Evolutionary conservation across 23 tunicate species (phyloP), one percentile per base, ranked within the genome.

Genomic region (Ciona savignyi): DNA sequence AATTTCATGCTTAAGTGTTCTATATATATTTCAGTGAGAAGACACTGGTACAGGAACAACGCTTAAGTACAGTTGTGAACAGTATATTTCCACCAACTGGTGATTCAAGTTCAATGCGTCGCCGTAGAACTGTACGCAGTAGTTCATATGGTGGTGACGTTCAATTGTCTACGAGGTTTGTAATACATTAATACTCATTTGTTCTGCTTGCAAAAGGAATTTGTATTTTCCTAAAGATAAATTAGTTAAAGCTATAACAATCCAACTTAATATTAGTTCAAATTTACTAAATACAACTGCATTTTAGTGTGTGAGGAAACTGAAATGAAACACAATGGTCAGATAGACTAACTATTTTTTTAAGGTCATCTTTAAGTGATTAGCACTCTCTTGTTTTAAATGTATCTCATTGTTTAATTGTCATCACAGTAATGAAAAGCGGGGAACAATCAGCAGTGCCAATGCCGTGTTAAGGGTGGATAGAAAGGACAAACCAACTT

Each of bases 131-230:
- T 20, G 82, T 77, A 15, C 25, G 89, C 20, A 77, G 76, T 27
- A 80, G 74, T 3, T 83, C 89, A 20, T 83, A 75, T 29, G 73
- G 74, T 0, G 89, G 73, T 34, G 67, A 27, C 75, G 15, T 15
- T 6, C 15, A 6, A 42, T 42, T 15, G 56, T 9, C 56, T 15
- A 42, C 56, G 15, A 42, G 15, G 56, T 42, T 6, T 9, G 56
- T 42, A 15, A n/a, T n/a, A n/a, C n/a, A n/a, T n/a, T n/a, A n/a
- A n/a, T n/a, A n/a, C n/a, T n/a, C n/a, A n/a, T n/a, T n/a, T n/a
- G n/a, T n/a, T n/a, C n/a, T n/a, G n/a, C n/a, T n/a, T n/a, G n/a
- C n/a, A n/a, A n/a, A n/a, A n/a, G n/a, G n/a, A n/a, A n/a, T n/a
- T n/a, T n/a, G n/a, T n/a, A n/a, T n/a, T n/a, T n/a, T n/a, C n/a